Base-by-base conservation (phyloP, 2,113 vertebrate genomes). In the Oreochromis niloticus region DNA sequence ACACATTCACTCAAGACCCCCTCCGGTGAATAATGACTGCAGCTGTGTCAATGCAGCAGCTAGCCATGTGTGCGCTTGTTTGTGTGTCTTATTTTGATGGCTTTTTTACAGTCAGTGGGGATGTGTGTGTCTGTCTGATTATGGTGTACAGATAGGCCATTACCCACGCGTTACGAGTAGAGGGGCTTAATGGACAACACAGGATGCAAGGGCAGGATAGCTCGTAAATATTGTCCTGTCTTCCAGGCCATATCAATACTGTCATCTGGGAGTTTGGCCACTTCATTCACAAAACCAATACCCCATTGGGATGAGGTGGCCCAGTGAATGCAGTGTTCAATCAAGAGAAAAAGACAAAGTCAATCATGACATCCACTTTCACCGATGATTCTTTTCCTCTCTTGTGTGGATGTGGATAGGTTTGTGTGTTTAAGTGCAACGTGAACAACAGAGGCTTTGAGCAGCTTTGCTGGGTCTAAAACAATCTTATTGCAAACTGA, bases 281-380 rank as follows among this genome's bases (percentile, higher is more conserved):
- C 94, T 95, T 95, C 94, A 95, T 94, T 95, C 91, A 95, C 93
- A 94, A 95, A 95, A 92, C 95, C 95, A 95, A 96, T 96, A 94
- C 90, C 89, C 87, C 56, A 13, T 91, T 92, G 90, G 91, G 91
- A 96, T 94, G 90, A 95, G 92, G 86, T 82, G 11, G 43, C 48
- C 30, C 41, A 8, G 17, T 22, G 27, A 16, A 68, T 36, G 84
- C 36, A 4, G 79, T 43, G 75, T 84, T 89, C 92, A 93, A 94
- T 93, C 88, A 91, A 11, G 19, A 9, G 34, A 75, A 91, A 75
- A 63, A 85, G 16, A 63, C 61, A 17, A 59, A 57, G 17, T 86
- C 78, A 55, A 61, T 90, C 85, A 85, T 52, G 59, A 82, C 48
- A 73, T 81, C 87, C 81, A 83, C 68, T 88, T 82, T 36, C 48